phyloP scores from a whole-genome alignment of 2,797 vertebrate genomes.

The Ctenosaura bakeri region DNA sequence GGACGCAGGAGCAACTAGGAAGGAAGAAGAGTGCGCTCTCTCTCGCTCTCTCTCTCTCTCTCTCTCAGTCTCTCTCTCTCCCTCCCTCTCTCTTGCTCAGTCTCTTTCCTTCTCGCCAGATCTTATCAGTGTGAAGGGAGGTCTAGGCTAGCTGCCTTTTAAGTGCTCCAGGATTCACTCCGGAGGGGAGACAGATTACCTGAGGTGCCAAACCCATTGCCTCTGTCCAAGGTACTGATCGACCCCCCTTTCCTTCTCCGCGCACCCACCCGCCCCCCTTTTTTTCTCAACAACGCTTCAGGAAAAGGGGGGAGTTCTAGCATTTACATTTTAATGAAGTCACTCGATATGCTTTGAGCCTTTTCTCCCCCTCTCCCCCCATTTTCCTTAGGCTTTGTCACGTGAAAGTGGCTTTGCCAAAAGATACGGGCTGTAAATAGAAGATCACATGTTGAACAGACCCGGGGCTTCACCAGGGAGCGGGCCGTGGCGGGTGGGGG shows the following conservation, averaged over 20 bases:
- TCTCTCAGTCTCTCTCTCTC: too few relatives aligned
- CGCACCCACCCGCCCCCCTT: constrained; percentile 38
- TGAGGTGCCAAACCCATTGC: constrained; percentile 86
- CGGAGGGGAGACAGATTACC: constrained; percentile 59
- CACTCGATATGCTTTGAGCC: constrained; percentile 87
- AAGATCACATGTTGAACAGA: constrained; percentile 91
- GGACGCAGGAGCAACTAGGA: constrained; percentile 61
- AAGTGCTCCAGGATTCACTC: constrained; percentile 68
- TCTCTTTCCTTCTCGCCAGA: constrained; percentile 35
- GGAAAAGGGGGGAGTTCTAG: constrained; percentile 59
- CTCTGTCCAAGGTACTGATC: constrained; percentile 96
- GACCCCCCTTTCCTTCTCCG: constrained; percentile 55
- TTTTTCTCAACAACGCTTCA: constrained; percentile 29
- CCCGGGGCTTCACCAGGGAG: constrained; percentile 76
- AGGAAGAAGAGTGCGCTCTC: not conserved
- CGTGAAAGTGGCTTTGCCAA: constrained; percentile 89
- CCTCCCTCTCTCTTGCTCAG: rapidly evolving
- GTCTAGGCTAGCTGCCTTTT: constrained; percentile 70
- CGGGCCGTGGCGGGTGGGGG: constrained; percentile 31
- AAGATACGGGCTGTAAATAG: constrained; percentile 87
- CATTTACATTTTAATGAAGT: constrained; percentile 88
- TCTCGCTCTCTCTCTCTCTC: constrained; percentile 47
- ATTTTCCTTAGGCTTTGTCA: constrained; percentile 88
- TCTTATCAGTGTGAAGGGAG: constrained; percentile 62
- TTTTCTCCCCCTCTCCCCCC: constrained; percentile 64